Evolutionary conservation across 2,888 invertebrate genomes (phyloP), one percentile per base, ranked within the genome.

Genomic region (Xestia rhomboidea): DNA sequence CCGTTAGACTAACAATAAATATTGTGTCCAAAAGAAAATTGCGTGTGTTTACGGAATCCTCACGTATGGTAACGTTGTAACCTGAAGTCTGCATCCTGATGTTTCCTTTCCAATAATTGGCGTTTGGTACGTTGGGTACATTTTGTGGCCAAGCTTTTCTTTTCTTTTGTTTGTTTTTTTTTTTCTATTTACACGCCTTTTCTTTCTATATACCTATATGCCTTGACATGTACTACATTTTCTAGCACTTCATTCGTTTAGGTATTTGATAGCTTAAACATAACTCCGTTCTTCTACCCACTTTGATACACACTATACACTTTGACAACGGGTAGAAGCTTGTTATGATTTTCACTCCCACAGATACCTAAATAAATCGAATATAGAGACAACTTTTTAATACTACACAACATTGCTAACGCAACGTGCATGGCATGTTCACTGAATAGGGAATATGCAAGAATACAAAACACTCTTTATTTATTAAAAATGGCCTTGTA

Each of bases 61-160:
- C 84, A 82, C 24, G 51, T 77, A 51, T 76, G 82, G 79, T 88
- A 78, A 75, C 67, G 82, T 77, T 62, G 62, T 64, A 46, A 72
- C 64, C 78, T 54, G 81, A 76, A 76, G 77, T 81, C 76, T 78
- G 87, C 87, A 86, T 87, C 82, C 89, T 92, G 92, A 92, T 90
- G 88, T 90, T 88, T 88, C 89, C 86, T 90, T 88, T 88, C 89
- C 86, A 89, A 87, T 82, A 89, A 87, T 82, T 85, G 81, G 88
- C 86, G 84, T 88, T 90, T 91, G 95, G 95, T 95, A 95, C 91
- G 96, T 96, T 96, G 96, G 96, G 96, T 96, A 96, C 95, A 96
- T 96, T 96, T 95, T 95, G 94, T 92, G 89, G 86, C 77, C 89
- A 75, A 67, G 85, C 82, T 82, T 85, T 73, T 27, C 15, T 51